Percentiles rank a stretch among this genome's conserved stretches.
Conservation (phyloP, 1,140 invertebrate species). For the Eulimnadia texana region DNA sequence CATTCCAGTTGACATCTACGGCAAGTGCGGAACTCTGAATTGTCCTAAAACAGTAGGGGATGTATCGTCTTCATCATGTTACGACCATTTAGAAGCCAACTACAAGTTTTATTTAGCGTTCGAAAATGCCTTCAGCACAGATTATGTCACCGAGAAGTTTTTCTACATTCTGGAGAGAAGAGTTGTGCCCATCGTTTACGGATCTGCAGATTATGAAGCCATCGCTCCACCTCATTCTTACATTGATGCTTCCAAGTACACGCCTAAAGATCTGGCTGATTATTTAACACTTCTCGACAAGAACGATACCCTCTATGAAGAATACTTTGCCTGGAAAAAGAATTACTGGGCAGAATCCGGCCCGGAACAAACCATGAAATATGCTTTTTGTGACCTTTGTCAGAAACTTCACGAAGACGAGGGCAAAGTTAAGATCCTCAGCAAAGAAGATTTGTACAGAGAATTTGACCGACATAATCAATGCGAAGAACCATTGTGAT, state of each 20-base stretch:
- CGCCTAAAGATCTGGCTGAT: slow-evolving; percentile 29
- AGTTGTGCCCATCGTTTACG: slow-evolving; percentile 28
- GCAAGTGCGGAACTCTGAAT: slow-evolving; percentile 26
- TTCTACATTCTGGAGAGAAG: slow-evolving; percentile 21
- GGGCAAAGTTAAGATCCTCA: too few relatives aligned
- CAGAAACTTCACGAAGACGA: neutral
- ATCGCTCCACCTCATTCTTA: neutral
- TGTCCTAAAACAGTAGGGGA: slow-evolving; percentile 10
- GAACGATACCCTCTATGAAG: neutral
- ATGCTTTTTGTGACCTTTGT: neutral
- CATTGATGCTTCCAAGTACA: neutral
- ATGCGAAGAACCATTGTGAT: too few relatives aligned
- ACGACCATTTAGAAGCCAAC: slow-evolving; percentile 60
- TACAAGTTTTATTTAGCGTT: slow-evolving; percentile 33
- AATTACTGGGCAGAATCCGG: neutral
- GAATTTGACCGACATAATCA: too few relatives aligned
- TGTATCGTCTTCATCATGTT: slow-evolving; percentile 38
- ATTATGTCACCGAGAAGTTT: slow-evolving; percentile 36
- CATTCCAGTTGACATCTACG: slow-evolving; percentile 36
- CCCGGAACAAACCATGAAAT: neutral
- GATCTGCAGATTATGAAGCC: slow-evolving; percentile 19
- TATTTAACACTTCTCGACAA: neutral
- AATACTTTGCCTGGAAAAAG: neutral
- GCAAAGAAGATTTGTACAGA: too few relatives aligned
- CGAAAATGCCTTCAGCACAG: slow-evolving; percentile 33